Evolutionary conservation across 2,888 invertebrate species (phyloP).

Genomic region (Calameuta filiformis): DNA sequence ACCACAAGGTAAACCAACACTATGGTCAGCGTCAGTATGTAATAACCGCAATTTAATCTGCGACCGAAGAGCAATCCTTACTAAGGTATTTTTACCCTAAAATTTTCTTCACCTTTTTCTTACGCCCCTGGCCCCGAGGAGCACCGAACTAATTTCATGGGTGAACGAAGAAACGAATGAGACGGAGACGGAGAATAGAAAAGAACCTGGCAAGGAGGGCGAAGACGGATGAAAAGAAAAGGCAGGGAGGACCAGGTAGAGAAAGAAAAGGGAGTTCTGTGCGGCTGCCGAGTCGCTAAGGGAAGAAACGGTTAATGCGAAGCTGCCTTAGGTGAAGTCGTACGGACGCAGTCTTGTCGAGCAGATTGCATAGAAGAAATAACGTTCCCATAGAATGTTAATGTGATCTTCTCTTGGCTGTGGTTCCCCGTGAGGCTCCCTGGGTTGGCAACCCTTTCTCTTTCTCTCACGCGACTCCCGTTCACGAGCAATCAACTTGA

Average conservation of each 20-base stretch:
- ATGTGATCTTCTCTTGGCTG: conserved; percentile 54
- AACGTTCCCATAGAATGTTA: conserved; percentile 65
- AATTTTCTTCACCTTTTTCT: background rate
- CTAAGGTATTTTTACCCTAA: background rate
- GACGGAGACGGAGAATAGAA: background rate
- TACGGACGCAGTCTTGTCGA: conserved; percentile 46
- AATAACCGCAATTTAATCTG: background rate
- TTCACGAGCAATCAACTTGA: conserved; percentile 12
- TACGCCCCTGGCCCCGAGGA: background rate
- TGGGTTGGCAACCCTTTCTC: conserved; percentile 28
- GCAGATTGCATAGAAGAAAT: conserved; percentile 53
- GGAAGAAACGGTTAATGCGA: conserved; percentile 32
- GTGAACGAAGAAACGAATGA: background rate
- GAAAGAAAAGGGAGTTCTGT: background rate
- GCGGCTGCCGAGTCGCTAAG: background rate
- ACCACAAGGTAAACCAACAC: background rate
- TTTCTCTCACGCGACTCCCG: conserved; percentile 10
- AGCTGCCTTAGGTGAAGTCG: conserved; percentile 28
- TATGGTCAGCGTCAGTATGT: background rate
- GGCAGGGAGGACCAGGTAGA: background rate
- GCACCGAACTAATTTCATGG: background rate
- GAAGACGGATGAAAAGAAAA: background rate
- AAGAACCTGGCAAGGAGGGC: background rate
- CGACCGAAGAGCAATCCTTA: background rate
- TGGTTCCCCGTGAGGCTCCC: conserved; percentile 9